phyloP scores from a whole-genome alignment of 2,113 vertebrate species.

The Eolophus roseicapilla region DNA sequence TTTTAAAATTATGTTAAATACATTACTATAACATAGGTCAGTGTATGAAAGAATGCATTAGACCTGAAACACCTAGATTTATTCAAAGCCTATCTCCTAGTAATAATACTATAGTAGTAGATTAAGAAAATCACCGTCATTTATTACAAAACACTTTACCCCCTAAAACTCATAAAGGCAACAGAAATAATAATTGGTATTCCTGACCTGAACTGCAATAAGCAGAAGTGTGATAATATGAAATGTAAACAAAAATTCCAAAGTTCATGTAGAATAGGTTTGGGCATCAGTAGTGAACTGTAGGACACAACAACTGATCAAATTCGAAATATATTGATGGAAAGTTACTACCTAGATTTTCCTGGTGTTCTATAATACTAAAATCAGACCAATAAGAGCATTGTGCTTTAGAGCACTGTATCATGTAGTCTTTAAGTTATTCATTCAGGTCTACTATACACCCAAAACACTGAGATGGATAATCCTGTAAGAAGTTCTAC shows the following conservation, averaged over 20 bases:
- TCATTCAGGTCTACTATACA: neutral
- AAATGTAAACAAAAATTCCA: neutral
- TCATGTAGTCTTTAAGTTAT: neutral
- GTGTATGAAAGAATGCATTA: neutral
- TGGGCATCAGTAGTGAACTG: neutral
- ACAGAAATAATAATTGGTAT: neutral
- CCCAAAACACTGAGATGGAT: neutral
- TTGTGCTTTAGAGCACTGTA: neutral
- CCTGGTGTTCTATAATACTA: neutral
- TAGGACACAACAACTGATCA: neutral
- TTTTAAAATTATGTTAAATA: neutral
- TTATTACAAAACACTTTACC: neutral
- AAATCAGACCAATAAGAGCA: neutral
- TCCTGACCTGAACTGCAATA: neutral
- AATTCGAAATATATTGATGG: neutral
- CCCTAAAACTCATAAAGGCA: neutral
- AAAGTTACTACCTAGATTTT: neutral
- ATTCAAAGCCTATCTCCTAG: neutral
- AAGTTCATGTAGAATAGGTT: neutral
- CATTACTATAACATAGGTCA: neutral
- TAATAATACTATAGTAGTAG: neutral
- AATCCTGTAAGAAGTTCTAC: neutral
- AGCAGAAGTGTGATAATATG: neutral
- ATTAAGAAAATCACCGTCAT: neutral
- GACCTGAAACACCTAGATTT: neutral